Base-by-base conservation (phyloP, 2,113 vertebrate genomes). In the Macroglossus sobrinus region DNA sequence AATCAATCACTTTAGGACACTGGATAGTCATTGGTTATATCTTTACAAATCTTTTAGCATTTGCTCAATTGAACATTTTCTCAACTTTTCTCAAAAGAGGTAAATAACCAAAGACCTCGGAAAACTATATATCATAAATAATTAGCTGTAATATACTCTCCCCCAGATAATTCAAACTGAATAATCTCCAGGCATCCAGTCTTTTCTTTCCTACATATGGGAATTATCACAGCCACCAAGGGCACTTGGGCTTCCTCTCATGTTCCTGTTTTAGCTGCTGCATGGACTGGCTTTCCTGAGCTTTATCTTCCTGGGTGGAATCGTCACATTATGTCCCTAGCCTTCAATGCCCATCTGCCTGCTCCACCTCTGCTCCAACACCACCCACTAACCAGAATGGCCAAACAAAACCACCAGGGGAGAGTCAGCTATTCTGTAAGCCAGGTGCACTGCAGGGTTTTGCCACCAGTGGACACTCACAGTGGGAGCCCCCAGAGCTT, bases 201-300 rank as follows among this genome's bases (percentile, higher is more conserved):
- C 30, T 26, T 50, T 78, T 80, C 53, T 59, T 21, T 45, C 4
- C 47, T 50, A 50, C 38, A 35, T 33, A 8, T 35, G 89, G 64
- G 66, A 43, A 21, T 47, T 64, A 80, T 26, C 22, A 71, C 30
- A 81, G 64, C 30, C 64, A 16, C 9, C 47, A 66, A 24, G 28
- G 35, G 13, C 7, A 2, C 40, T 50, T 71, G 35, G 57, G n/a
- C 38, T 38, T 63, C 40, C 33, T 43, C 55, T 75, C 22, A 24
- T 63, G 47, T 89, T 35, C 71, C 30, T 89, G 68, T 59, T 87
- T 45, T 43, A n/a, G 28, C 5, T 38, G 35, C 84, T 43, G 19
- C 2, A 1, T 15, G 13, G 28, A 43, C 50, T 10, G 8, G 28
- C 22, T 21, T 30, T 89, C 21, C n/a, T 0, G 3, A 64, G 43